Conservation (phyloP, 1,140 invertebrate genomes). For the Drosophila setifemur region DNA sequence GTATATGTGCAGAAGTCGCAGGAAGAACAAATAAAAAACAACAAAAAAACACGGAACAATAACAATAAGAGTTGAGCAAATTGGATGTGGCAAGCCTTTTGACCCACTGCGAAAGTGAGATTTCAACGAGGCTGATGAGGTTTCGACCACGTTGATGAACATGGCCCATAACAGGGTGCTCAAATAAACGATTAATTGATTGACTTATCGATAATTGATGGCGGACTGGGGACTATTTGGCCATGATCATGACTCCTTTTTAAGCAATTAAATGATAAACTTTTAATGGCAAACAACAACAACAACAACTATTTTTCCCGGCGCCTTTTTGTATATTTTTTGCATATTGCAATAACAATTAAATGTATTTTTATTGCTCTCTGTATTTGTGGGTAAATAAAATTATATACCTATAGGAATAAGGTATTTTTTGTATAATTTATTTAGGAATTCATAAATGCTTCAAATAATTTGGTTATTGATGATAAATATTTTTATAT, state of each 20-base stretch:
- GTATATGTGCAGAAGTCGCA: too few relatives aligned
- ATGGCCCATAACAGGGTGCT: background rate
- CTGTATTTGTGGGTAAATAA: too few relatives aligned
- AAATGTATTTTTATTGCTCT: too few relatives aligned
- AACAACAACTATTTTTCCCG: too few relatives aligned
- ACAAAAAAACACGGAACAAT: background rate
- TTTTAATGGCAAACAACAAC: too few relatives aligned
- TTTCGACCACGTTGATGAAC: slow-evolving; percentile 3
- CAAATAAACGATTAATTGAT: slow-evolving; percentile 50
- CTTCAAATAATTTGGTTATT: background rate
- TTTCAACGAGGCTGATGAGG: background rate
- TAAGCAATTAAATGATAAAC: too few relatives aligned
- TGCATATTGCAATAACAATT: too few relatives aligned
- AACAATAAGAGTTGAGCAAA: slow-evolving; percentile 3
- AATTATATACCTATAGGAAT: too few relatives aligned
- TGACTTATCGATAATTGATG: slow-evolving; percentile 33
- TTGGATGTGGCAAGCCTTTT: slow-evolving; percentile 4
- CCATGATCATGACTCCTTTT: background rate
- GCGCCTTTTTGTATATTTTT: too few relatives aligned
- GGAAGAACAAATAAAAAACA: slow-evolving; percentile 2
- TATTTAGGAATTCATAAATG: background rate
- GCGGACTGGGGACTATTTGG: background rate
- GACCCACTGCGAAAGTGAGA: slow-evolving; percentile 5
- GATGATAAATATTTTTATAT: too few relatives aligned
- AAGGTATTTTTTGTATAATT: too few relatives aligned